These are phyloP conservation scores for Pseudopleuronectes americanus DNA, from an alignment of 2,797 vertebrate species.

Conservation along the genomic window DNA sequence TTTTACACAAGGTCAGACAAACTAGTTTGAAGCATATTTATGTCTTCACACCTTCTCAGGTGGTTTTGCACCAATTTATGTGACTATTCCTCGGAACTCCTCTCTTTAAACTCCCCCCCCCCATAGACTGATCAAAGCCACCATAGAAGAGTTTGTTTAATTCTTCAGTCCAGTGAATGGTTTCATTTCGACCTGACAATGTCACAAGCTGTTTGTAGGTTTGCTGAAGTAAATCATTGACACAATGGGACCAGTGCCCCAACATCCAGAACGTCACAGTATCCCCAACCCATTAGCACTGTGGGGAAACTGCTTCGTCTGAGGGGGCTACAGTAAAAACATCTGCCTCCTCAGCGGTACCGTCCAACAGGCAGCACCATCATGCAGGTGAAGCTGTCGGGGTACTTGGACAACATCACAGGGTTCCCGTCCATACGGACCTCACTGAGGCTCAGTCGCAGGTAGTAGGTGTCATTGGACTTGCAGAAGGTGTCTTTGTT, in stretches of 20 bases:
- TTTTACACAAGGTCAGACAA: conserved; percentile 5
- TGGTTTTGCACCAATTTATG: conserved; percentile 6
- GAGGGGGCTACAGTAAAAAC: conserved; percentile 38
- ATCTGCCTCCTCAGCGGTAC: conserved; percentile 86
- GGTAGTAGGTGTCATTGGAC: conserved; percentile 91
- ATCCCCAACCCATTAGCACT: conserved; percentile 20
- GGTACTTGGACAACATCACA: conserved; percentile 90
- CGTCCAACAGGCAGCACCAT: conserved; percentile 90
- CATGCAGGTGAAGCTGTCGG: conserved; percentile 94
- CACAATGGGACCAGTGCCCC: conserved; percentile 39
- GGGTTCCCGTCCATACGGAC: conserved; percentile 96
- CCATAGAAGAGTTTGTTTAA: conserved; percentile 11
- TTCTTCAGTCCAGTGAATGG: conserved; percentile 34
- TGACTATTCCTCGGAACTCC: neutral
- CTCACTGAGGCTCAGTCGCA: conserved; percentile 89
- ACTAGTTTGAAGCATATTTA: conserved; percentile 30
- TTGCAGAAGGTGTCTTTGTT: conserved; percentile 94
- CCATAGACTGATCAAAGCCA: neutral
- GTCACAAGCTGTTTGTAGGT: conserved; percentile 50
- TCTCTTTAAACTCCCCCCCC: neutral
- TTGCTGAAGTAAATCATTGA: conserved; percentile 50
- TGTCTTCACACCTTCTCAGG: conserved; percentile 10
- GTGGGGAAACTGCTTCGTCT: conserved; percentile 39
- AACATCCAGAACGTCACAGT: conserved; percentile 49
- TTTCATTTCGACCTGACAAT: conserved; percentile 63